Conservation (phyloP, 2,797 vertebrate genomes). For the Melanotaenia trifasciata region DNA sequence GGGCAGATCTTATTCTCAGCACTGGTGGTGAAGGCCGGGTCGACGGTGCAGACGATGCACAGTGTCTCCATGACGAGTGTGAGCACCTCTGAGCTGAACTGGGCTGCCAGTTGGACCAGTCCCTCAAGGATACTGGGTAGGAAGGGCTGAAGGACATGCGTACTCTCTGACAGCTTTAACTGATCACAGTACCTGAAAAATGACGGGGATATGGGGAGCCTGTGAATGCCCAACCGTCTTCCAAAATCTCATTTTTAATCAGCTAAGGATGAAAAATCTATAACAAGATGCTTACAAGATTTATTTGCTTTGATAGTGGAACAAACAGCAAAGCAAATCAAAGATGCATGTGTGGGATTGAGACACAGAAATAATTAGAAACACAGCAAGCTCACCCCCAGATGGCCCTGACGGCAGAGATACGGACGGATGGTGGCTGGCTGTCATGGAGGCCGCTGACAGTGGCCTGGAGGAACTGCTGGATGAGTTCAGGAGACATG, state of each 20-base stretch:
- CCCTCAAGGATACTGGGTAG: constrained; percentile 95
- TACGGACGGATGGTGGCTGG: constrained; percentile 95
- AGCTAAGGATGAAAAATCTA: neutral
- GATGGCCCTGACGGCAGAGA: constrained; percentile 96
- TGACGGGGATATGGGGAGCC: neutral
- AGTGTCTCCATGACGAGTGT: constrained; percentile 98
- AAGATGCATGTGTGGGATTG: neutral
- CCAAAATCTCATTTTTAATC: neutral
- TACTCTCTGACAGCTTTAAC: constrained; percentile 95
- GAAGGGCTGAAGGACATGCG: constrained; percentile 94
- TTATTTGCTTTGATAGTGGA: too few species aligned
- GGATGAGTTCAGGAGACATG: constrained; percentile 98
- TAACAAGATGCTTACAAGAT: too few species aligned
- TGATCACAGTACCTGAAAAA: constrained; percentile 94
- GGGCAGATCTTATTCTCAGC: constrained; percentile 98
- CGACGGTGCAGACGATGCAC: constrained; percentile 97
- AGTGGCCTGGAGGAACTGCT: constrained; percentile 98
- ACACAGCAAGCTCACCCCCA: constrained; percentile 91
- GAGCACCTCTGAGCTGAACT: constrained; percentile 97
- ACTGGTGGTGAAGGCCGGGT: constrained; percentile 92
- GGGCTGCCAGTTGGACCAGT: constrained; percentile 95
- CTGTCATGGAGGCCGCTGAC: constrained; percentile 96
- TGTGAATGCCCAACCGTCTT: too few species aligned
- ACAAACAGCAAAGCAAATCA: neutral
- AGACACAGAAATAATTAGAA: neutral